These are phyloP conservation scores for Drosophila nigrodunni DNA, from an alignment of 1,140 invertebrate species.

Conservation along the genomic window DNA sequence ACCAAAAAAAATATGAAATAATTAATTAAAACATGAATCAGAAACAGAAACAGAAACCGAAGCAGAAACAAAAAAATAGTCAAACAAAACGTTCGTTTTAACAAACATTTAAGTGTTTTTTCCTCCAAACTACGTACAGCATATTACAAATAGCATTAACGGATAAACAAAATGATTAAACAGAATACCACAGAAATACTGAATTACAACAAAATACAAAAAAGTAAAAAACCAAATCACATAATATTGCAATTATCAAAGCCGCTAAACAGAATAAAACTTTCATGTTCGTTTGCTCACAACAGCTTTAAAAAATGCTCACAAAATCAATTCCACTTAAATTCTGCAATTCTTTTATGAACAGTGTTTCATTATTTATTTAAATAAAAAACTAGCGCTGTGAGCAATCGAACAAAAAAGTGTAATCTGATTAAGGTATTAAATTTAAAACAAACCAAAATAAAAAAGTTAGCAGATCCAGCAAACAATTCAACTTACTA, in stretches of 20 bases:
- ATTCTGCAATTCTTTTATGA: background rate
- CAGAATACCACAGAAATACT: slow-evolving; percentile 23
- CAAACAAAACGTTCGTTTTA: slow-evolving; percentile 67
- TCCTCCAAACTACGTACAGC: slow-evolving; percentile 81
- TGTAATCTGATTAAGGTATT: slow-evolving; percentile 17
- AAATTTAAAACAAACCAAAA: slow-evolving; percentile 30
- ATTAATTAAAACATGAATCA: slow-evolving; percentile 34
- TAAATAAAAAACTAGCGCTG: background rate
- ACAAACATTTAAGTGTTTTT: slow-evolving; percentile 82
- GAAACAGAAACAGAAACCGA: slow-evolving; percentile 31
- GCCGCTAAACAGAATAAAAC: slow-evolving; percentile 46
- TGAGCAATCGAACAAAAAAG: slow-evolving; percentile 28
- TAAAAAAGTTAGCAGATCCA: slow-evolving; percentile 39
- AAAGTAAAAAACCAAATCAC: slow-evolving; percentile 58
- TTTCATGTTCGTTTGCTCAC: slow-evolving; percentile 34
- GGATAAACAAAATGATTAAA: slow-evolving; percentile 54
- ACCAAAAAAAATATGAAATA: slow-evolving; percentile 19
- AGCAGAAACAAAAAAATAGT: slow-evolving; percentile 38
- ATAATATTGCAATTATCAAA: slow-evolving; percentile 75
- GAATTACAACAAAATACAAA: slow-evolving; percentile 37
- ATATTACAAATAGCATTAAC: slow-evolving; percentile 77
- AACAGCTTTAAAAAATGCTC: background rate
- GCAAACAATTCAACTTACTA: slow-evolving; percentile 74
- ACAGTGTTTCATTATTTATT: background rate
- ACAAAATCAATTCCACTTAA: background rate